Evolutionary conservation across 2,888 invertebrate species (phyloP).

Genomic region (Thalpophila matura): DNA sequence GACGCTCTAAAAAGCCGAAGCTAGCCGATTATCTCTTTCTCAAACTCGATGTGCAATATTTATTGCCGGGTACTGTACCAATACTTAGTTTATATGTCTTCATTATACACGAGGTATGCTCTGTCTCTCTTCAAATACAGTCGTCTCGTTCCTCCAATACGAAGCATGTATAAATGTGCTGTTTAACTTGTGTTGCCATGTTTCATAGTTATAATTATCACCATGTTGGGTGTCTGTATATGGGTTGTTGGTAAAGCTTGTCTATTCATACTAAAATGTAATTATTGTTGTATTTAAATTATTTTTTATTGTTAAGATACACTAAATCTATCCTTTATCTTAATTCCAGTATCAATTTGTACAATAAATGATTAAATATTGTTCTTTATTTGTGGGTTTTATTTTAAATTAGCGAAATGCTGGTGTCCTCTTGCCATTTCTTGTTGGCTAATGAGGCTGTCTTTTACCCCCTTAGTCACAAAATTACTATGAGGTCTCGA

Average conservation of each 20-base stretch:
- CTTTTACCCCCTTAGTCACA: no score
- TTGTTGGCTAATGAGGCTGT: no score
- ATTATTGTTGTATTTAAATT: conserved; percentile 77
- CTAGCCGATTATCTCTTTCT: no score
- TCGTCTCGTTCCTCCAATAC: conserved; percentile 39
- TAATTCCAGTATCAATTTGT: conserved; percentile 88
- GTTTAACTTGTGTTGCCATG: conserved; percentile 69
- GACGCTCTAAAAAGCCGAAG: no score
- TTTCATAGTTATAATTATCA: conserved; percentile 72
- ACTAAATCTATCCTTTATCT: conserved; percentile 84
- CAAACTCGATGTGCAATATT: no score
- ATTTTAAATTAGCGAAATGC: no score
- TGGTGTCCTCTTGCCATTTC: no score
- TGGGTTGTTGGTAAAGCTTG: conserved; percentile 84
- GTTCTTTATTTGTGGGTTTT: conserved; percentile 75
- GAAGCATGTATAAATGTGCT: conserved; percentile 43
- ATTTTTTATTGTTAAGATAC: conserved; percentile 80
- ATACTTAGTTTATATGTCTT: no score
- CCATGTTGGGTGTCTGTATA: conserved; percentile 82
- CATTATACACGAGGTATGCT: not conserved
- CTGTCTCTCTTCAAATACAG: conserved; percentile 18
- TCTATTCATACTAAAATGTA: conserved; percentile 76
- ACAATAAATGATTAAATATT: conserved; percentile 86
- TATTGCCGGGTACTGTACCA: no score
- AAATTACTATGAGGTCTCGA: no score